phyloP scores from a whole-genome alignment of 30 jellyfish, hydroid and myxozoan genomes.

The Hydractinia echinata region DNA sequence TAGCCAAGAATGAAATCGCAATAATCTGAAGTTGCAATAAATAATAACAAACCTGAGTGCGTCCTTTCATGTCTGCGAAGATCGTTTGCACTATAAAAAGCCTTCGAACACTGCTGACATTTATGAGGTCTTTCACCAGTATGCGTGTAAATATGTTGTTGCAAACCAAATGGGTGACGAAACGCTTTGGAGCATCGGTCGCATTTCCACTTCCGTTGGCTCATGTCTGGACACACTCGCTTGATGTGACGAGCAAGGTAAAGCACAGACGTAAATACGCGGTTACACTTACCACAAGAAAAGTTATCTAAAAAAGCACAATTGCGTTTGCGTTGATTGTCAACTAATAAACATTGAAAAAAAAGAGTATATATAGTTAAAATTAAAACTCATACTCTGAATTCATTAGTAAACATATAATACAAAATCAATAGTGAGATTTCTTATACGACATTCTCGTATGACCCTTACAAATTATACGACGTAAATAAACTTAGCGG shows the following conservation, averaged over 20 bases:
- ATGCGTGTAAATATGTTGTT: constrained; percentile 84
- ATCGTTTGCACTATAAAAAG: constrained; percentile 96
- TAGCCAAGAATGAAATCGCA: too few relatives aligned
- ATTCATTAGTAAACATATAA: too few relatives aligned
- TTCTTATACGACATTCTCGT: too few relatives aligned
- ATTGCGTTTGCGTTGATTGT: too few relatives aligned
- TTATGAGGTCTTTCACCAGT: constrained; percentile 96
- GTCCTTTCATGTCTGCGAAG: constrained; percentile 81
- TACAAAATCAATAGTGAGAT: too few relatives aligned
- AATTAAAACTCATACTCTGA: too few relatives aligned
- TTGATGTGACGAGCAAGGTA: constrained; percentile 94
- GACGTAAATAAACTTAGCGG: too few relatives aligned
- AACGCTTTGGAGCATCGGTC: constrained; percentile 90
- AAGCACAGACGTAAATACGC: constrained; percentile 73
- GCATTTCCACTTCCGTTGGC: constrained; percentile 89
- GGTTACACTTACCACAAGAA: constrained; percentile 91
- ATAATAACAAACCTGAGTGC: constrained; percentile 64
- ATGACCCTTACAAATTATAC: too few relatives aligned
- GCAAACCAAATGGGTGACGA: constrained; percentile 96
- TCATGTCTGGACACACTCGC: constrained; percentile 97
- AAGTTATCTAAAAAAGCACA: constrained; percentile 56
- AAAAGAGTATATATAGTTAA: too few relatives aligned
- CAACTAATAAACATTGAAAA: too few relatives aligned
- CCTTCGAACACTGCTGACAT: constrained; percentile 92
- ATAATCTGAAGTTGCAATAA: neutral